phyloP scores from a whole-genome alignment of 2,113 vertebrate species.

The Cinclus mexicanus region DNA sequence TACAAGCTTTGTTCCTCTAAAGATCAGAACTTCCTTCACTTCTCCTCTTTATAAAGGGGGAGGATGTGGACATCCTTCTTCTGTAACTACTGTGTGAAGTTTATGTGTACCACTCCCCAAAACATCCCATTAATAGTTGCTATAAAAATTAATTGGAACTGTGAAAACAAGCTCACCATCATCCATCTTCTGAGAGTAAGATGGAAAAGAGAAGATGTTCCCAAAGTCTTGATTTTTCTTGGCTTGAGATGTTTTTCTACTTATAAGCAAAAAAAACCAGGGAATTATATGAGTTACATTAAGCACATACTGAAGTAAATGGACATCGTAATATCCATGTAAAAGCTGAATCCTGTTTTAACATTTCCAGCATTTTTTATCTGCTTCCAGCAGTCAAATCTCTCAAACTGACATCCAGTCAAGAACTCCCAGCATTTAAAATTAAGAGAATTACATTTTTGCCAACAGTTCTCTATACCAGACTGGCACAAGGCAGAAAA shows the following conservation, averaged over 20 bases:
- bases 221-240: constrained; percentile 82
- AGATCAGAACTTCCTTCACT: background rate
- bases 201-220: constrained; percentile 79
- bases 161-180: constrained; percentile 80
- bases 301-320: accelerated
- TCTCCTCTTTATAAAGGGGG: background rate
- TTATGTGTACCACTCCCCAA: background rate
- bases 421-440: background rate
- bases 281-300: background rate
- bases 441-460: background rate
- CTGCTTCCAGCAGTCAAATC: background rate
- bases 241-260: constrained; percentile 78
- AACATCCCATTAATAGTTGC: background rate
- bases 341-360: background rate
- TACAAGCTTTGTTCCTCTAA: background rate
- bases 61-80: background rate
- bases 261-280: constrained; percentile 32
- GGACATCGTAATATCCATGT: background rate
- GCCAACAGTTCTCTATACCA: background rate
- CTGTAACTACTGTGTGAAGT: background rate
- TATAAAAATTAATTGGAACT: background rate
- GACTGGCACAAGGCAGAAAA: background rate
- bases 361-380: background rate
- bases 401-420: background rate
- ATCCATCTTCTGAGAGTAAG: constrained; percentile 87